Percentiles rank a stretch among this genome's conserved stretches.
Evolutionary conservation across 1,140 invertebrate genomes (phyloP).

Genomic region (Philopotamus ludificatus): DNA sequence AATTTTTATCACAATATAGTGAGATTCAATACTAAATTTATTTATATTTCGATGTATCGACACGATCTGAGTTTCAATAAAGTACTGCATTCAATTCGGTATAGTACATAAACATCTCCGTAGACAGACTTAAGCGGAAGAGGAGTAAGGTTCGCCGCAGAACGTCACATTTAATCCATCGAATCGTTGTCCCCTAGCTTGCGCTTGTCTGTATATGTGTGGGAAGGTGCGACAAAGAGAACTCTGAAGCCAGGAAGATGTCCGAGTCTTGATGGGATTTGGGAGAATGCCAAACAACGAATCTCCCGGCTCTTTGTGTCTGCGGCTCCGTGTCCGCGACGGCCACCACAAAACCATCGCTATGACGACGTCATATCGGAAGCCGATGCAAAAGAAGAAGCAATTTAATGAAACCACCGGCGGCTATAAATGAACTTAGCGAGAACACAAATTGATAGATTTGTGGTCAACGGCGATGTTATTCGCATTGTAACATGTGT

Average conservation of each 20-base stretch:
- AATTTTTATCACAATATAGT: too few relatives aligned
- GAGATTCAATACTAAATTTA: too few relatives aligned
- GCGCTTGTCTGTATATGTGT: not conserved
- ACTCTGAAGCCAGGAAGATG: slow-evolving; percentile 25
- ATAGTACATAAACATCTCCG: too few relatives aligned
- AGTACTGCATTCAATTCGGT: too few relatives aligned
- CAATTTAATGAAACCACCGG: not conserved
- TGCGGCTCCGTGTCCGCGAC: not conserved
- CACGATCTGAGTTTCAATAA: too few relatives aligned
- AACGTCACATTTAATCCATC: slow-evolving; percentile 3
- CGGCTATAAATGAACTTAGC: not conserved
- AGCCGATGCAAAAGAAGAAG: not conserved
- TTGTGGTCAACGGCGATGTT: not conserved
- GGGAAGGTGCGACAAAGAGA: slow-evolving; percentile 26
- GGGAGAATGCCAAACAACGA: slow-evolving; percentile 26
- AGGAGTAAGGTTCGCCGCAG: too few relatives aligned
- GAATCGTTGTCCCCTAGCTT: not conserved
- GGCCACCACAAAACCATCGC: not conserved
- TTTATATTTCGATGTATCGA: too few relatives aligned
- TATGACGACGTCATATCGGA: slow-evolving; percentile 4
- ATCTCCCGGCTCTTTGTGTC: slow-evolving; percentile 29
- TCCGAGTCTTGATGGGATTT: slow-evolving; percentile 32
- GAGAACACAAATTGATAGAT: not conserved
- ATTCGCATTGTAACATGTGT: not conserved
- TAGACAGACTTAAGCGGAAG: too few relatives aligned